A percentile compares a stretch with the other conserved stretches of the same genome.
phyloP scores from a whole-genome alignment of 53 echinoderm and acorn worm genomes.

The Arbacia lixula region DNA sequence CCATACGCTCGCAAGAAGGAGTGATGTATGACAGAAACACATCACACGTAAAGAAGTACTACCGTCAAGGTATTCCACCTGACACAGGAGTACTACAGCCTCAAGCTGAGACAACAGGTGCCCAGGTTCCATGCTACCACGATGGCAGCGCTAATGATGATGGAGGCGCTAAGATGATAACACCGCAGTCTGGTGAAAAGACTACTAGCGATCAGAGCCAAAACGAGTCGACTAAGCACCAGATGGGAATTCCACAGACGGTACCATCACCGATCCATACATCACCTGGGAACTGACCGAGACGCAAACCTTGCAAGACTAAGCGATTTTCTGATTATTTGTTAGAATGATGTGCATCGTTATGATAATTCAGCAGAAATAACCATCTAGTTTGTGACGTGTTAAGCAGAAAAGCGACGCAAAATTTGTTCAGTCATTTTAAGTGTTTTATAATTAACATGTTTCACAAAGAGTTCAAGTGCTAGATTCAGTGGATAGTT shows the following conservation, averaged over 20 bases:
- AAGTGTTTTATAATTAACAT: too few species aligned
- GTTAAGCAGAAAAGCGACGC: background rate
- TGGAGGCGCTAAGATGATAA: too few species aligned
- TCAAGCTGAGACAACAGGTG: background rate
- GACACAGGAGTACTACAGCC: slow-evolving; percentile 1
- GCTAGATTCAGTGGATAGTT: background rate
- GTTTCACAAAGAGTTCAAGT: background rate
- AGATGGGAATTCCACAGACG: background rate
- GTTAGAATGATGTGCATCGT: background rate
- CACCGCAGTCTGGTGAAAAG: background rate
- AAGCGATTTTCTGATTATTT: slow-evolving; percentile 1
- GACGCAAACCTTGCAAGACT: background rate
- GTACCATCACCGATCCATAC: background rate
- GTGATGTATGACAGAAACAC: slow-evolving; percentile 67
- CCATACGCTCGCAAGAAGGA: slow-evolving; percentile 62
- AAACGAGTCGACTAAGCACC: background rate
- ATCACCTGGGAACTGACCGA: slow-evolving; percentile 4
- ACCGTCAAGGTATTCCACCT: background rate
- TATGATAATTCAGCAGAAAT: background rate
- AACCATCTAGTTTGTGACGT: background rate
- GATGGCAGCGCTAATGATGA: background rate
- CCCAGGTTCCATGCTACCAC: background rate
- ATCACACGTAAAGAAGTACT: slow-evolving; percentile 53
- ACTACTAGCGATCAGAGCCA: background rate
- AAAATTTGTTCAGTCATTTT: background rate